A percentile compares a stretch with the other conserved stretches of the same genome.
Evolutionary conservation across 2,113 vertebrate genomes (phyloP).

Genomic region (Hypanus sabinus): DNA sequence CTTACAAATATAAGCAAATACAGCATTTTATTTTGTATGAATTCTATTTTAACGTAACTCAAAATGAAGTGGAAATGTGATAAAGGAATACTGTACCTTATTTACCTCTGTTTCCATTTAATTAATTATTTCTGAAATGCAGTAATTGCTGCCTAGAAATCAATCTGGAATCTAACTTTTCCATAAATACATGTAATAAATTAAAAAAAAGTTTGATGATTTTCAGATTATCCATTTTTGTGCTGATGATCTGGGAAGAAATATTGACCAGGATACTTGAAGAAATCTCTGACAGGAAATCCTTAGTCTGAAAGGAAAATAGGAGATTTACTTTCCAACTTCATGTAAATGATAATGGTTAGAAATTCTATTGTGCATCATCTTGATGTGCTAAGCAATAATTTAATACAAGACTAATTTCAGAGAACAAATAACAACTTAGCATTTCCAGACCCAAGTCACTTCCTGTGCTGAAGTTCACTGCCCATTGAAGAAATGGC

Average conservation of each 20-base stretch:
- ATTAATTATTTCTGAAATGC: background rate
- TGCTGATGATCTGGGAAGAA: background rate
- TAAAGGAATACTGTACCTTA: too few relatives aligned
- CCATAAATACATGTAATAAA: background rate
- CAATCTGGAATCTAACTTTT: background rate
- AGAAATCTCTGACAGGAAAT: background rate
- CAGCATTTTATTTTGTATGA: background rate
- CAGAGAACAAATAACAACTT: too few relatives aligned
- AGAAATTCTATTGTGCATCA: too few relatives aligned
- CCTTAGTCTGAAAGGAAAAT: slow-evolving; percentile 2
- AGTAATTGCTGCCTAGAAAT: background rate
- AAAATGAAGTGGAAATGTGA: background rate
- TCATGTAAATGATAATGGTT: background rate
- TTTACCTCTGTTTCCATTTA: background rate
- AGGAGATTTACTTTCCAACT: background rate
- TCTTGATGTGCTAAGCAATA: too few relatives aligned
- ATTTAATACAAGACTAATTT: too few relatives aligned
- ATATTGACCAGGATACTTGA: background rate
- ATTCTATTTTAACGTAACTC: too few relatives aligned
- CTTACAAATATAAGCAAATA: background rate
- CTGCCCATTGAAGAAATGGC: too few relatives aligned
- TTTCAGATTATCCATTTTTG: background rate
- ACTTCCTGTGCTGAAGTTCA: too few relatives aligned
- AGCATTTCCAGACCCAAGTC: too few relatives aligned
- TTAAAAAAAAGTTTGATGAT: background rate